These are phyloP conservation scores for Eulacestoma nigropectus DNA, from an alignment of 2,113 vertebrate species.

Conservation along the genomic window DNA sequence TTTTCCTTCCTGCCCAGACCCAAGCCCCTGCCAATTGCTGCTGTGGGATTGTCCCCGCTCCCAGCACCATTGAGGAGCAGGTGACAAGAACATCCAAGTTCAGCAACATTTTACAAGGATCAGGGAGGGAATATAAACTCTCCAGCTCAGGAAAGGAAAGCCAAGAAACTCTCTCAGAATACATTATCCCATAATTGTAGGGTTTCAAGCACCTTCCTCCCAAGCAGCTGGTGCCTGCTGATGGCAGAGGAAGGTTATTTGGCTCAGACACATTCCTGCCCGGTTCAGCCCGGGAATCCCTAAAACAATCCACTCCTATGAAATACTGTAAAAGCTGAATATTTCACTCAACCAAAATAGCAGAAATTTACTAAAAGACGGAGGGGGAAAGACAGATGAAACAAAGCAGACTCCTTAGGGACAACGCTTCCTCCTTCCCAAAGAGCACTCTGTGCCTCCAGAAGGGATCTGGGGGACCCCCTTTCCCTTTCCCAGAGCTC, in stretches of 20 bases:
- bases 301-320: neutral
- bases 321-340: neutral
- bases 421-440: neutral
- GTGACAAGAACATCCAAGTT: neutral
- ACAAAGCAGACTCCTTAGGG: neutral
- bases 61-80: accelerated
- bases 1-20: neutral
- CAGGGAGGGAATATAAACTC: neutral
- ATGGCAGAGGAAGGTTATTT: neutral
- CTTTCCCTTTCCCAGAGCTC: neutral
- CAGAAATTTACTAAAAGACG: neutral
- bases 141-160: neutral
- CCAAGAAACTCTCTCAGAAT: neutral
- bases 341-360: neutral
- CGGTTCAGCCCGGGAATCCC: neutral
- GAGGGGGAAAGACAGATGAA: neutral
- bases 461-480: neutral
- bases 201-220: slow-evolving; percentile 24
- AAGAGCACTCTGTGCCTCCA: neutral
- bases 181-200: slow-evolving; percentile 26
- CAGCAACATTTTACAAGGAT: neutral
- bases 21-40: accelerated
- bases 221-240: slow-evolving; percentile 15
- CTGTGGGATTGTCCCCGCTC: accelerated
- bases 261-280: neutral